These are phyloP conservation scores for Allolobophora icterica DNA, from an alignment of 2,888 invertebrate species.

Conservation along the genomic window DNA sequence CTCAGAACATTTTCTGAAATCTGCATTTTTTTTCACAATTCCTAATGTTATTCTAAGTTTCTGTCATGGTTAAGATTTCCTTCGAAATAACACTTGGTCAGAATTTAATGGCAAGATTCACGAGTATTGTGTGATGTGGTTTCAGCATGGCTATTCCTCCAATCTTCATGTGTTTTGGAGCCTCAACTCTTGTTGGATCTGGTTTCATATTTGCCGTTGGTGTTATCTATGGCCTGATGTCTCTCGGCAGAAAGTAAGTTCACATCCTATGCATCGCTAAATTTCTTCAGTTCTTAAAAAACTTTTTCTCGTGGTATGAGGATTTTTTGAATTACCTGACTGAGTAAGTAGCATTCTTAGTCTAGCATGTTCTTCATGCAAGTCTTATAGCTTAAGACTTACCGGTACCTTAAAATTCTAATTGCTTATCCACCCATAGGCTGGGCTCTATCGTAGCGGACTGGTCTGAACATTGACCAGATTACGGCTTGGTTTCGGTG, in stretches of 20 bases:
- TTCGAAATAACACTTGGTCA: neutral
- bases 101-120: neutral
- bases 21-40: neutral
- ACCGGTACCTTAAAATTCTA: too few species aligned
- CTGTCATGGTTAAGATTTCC: neutral
- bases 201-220: conserved; percentile 48
- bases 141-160: conserved; percentile 47
- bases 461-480: too few species aligned
- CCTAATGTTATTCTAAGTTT: neutral
- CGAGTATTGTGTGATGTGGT: neutral
- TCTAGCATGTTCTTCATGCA: too few species aligned
- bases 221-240: conserved; percentile 49
- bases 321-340: too few species aligned
- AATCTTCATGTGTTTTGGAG: conserved; percentile 47
- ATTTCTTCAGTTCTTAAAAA: neutral
- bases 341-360: too few species aligned
- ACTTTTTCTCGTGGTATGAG: too few species aligned
- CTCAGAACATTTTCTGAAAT: neutral
- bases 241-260: conserved; percentile 50
- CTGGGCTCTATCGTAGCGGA: too few species aligned
- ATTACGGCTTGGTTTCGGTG: too few species aligned
- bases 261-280: neutral
- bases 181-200: conserved; percentile 44
- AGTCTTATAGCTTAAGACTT: too few species aligned
- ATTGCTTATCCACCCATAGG: too few species aligned